phyloP scores from a whole-genome alignment of 1,140 invertebrate species.

The Babylonia areolata region DNA sequence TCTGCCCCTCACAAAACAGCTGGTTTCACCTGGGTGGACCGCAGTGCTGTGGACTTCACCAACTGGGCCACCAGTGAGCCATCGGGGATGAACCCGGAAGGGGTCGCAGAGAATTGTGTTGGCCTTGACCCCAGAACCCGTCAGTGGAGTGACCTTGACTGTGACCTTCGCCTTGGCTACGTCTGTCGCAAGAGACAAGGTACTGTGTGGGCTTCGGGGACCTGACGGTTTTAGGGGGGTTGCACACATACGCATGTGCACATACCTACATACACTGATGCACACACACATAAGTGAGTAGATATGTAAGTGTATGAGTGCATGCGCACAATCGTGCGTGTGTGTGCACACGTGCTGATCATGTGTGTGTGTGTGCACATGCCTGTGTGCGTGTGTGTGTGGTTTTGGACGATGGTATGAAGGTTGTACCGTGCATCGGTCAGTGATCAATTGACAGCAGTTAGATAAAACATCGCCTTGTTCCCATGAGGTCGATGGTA shows the following conservation, averaged over 20 bases:
- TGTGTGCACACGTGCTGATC: background rate
- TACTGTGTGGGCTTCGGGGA: background rate
- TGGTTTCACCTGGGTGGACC: constrained; percentile 59
- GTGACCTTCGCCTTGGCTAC: constrained; percentile 53
- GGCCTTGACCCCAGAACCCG: constrained; percentile 36
- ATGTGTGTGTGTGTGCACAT: background rate
- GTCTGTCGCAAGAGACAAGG: constrained; percentile 60
- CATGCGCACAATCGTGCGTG: background rate
- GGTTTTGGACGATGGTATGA: too few relatives aligned
- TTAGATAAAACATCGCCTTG: too few relatives aligned
- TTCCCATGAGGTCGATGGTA: too few relatives aligned
- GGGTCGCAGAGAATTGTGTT: constrained; percentile 56
- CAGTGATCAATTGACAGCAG: too few relatives aligned
- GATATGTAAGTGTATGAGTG: background rate
- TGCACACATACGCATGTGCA: too few relatives aligned
- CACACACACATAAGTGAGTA: too few relatives aligned
- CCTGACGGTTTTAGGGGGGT: too few relatives aligned
- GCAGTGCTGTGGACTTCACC: constrained; percentile 45
- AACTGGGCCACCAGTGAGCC: constrained; percentile 58
- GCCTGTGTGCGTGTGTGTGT: background rate
- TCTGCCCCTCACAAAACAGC: too few relatives aligned
- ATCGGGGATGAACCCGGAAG: constrained; percentile 42
- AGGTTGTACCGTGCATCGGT: too few relatives aligned
- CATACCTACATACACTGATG: too few relatives aligned
- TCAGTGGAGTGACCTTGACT: constrained; percentile 56